phyloP scores from a whole-genome alignment of 2,888 invertebrate species.

The Drosophila vallismaia region DNA sequence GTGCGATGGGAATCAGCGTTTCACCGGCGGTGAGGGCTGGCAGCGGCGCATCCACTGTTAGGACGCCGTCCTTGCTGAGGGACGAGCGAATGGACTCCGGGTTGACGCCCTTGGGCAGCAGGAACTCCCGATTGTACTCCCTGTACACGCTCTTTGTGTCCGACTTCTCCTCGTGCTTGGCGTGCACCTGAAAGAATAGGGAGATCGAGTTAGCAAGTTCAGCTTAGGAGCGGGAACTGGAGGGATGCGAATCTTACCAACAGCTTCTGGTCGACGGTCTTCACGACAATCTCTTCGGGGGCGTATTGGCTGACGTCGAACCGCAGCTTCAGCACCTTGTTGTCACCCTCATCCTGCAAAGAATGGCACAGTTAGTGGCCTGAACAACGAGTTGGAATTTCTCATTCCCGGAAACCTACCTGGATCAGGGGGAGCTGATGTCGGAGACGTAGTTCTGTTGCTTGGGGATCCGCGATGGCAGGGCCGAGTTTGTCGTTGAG shows the following conservation, averaged over 20 bases:
- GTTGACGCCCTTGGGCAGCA: constrained; percentile 98
- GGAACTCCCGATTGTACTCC: constrained; percentile 98
- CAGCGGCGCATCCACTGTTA: constrained; percentile 98
- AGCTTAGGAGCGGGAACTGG: too few relatives aligned
- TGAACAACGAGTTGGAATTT: too few relatives aligned
- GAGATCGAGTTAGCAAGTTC: neutral
- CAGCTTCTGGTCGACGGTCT: constrained; percentile 98
- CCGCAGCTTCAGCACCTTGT: constrained; percentile 95
- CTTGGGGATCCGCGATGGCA: constrained; percentile 82
- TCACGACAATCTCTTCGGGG: constrained; percentile 98
- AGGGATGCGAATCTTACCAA: constrained; percentile 87
- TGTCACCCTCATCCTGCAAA: constrained; percentile 95
- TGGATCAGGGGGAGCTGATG: constrained; percentile 92
- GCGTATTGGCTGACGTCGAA: constrained; percentile 99
- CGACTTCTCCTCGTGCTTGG: constrained; percentile 98
- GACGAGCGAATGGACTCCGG: constrained; percentile 98
- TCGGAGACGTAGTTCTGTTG: constrained; percentile 89
- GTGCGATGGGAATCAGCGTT: constrained; percentile 84
- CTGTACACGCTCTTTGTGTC: constrained; percentile 98
- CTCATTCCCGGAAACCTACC: constrained; percentile 61
- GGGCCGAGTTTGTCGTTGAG: constrained; percentile 84
- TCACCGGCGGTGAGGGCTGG: constrained; percentile 87
- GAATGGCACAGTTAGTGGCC: neutral
- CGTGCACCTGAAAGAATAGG: constrained; percentile 91
- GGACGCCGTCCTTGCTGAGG: constrained; percentile 97